These are phyloP conservation scores for Caligus rogercresseyi DNA, from an alignment of 1,140 invertebrate genomes.

Conservation along the genomic window DNA sequence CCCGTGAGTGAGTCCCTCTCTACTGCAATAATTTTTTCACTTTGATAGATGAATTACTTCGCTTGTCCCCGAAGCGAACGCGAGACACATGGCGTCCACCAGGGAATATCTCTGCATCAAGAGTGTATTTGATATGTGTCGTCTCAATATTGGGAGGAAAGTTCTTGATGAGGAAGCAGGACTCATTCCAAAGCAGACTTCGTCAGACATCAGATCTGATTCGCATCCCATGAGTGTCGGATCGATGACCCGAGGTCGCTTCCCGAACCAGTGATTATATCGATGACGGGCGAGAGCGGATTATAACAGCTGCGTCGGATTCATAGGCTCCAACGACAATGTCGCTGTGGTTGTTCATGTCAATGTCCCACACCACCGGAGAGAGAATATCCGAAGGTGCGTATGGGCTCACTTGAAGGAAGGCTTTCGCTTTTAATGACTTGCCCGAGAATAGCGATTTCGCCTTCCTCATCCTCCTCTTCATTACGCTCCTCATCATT, in stretches of 20 bases:
- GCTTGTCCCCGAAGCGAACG: not conserved
- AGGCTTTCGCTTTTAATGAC: not conserved
- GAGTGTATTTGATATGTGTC: constrained; percentile 6
- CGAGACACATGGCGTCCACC: constrained; percentile 6
- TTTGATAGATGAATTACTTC: not conserved
- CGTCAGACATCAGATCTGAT: not conserved
- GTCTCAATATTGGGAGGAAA: constrained; percentile 18
- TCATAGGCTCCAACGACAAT: constrained; percentile 15
- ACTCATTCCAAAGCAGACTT: constrained; percentile 10
- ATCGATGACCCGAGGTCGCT: not conserved
- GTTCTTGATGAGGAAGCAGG: constrained; percentile 18
- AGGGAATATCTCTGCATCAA: constrained; percentile 14
- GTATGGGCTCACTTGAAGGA: constrained; percentile 26
- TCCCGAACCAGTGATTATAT: constrained; percentile 20
- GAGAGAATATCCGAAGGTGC: constrained; percentile 72
- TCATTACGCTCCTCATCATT: constrained; percentile 27
- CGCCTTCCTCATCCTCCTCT: not conserved
- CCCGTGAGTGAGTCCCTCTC: constrained; percentile 4
- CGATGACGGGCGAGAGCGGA: constrained; percentile 17
- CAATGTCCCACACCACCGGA: constrained; percentile 15
- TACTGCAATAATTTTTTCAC: constrained; percentile 2
- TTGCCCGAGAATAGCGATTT: not conserved
- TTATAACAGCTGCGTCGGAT: constrained; percentile 7
- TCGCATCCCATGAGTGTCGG: not conserved
- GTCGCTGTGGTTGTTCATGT: constrained; percentile 18